These are phyloP conservation scores for Acrossocheilus fasciatus DNA, from an alignment of 2,797 vertebrate genomes.

Conservation along the genomic window DNA sequence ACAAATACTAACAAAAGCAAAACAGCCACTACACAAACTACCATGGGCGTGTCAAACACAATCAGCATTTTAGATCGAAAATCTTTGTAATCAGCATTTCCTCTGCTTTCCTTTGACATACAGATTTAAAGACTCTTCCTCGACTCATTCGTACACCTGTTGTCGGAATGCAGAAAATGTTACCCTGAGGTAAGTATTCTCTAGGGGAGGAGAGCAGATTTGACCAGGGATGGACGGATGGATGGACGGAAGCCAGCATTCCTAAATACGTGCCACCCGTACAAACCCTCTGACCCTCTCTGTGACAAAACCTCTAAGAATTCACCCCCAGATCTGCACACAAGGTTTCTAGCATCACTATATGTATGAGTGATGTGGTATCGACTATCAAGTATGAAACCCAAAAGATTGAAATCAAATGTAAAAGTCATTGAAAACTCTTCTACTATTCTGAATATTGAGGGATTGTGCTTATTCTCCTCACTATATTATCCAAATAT, in stretches of 20 bases:
- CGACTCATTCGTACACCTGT: slow-evolving; percentile 6
- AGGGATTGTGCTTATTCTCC: not conserved
- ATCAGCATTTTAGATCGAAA: slow-evolving; percentile 45
- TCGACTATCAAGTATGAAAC: too few species aligned
- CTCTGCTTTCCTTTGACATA: not conserved
- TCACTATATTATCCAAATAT: not conserved
- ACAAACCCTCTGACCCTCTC: not conserved
- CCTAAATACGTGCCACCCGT: slow-evolving; percentile 13
- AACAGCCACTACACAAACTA: slow-evolving; percentile 17
- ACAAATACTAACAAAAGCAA: slow-evolving; percentile 12
- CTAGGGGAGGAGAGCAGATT: not conserved
- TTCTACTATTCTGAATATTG: not conserved
- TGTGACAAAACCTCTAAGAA: too few species aligned
- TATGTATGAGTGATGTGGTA: too few species aligned
- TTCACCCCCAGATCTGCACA: too few species aligned
- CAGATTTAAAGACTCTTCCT: not conserved
- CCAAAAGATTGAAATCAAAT: too few species aligned
- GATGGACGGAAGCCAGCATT: slow-evolving; percentile 48
- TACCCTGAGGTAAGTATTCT: slow-evolving; percentile 50
- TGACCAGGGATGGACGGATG: slow-evolving; percentile 4
- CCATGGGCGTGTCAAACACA: slow-evolving; percentile 12
- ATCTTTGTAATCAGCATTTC: slow-evolving; percentile 38
- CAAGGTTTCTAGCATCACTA: too few species aligned
- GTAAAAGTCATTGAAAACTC: not conserved
- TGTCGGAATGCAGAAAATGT: slow-evolving; percentile 43